Evolutionary conservation across 2,888 invertebrate species (phyloP).

Genomic region (Nephrotoma flavescens): DNA sequence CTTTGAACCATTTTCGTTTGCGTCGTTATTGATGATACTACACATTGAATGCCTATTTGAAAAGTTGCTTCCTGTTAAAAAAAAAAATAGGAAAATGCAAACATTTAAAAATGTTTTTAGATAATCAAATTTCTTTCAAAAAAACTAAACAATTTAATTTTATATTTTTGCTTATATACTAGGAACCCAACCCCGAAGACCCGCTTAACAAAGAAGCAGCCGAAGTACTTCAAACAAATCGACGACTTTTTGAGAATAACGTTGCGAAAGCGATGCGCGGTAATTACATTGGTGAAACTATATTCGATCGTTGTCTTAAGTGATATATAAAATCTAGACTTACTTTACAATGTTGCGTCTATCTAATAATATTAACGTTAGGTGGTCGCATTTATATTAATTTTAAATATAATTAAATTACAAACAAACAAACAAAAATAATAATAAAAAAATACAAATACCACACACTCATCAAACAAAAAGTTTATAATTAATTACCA

Average conservation of each 20-base stretch:
- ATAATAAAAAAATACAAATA: not conserved
- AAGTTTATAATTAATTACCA: not conserved
- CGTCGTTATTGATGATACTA: too few relatives aligned
- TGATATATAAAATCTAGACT: constrained; percentile 43
- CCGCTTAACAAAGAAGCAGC: constrained; percentile 97
- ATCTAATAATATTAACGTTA: constrained; percentile 24
- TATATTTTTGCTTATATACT: constrained; percentile 12
- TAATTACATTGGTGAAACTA: constrained; percentile 84
- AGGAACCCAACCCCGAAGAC: constrained; percentile 99
- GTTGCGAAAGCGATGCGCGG: constrained; percentile 94
- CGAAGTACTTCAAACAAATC: constrained; percentile 87
- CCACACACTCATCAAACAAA: constrained; percentile 7
- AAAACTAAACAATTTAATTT: not conserved
- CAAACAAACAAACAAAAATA: constrained; percentile 10
- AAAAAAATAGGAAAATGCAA: too few relatives aligned
- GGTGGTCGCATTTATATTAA: constrained; percentile 30
- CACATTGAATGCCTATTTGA: too few relatives aligned
- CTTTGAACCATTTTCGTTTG: too few relatives aligned
- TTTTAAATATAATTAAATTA: constrained; percentile 22
- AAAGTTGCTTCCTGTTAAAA: too few relatives aligned
- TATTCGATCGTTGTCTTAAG: constrained; percentile 93
- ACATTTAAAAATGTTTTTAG: too few relatives aligned
- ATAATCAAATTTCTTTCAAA: not conserved
- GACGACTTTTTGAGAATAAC: constrained; percentile 88
- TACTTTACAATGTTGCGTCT: constrained; percentile 30